Percentiles rank a stretch among this genome's conserved stretches.
These are phyloP conservation scores for Pandemis heparana DNA, from an alignment of 2,888 invertebrate species.

Conservation along the genomic window DNA sequence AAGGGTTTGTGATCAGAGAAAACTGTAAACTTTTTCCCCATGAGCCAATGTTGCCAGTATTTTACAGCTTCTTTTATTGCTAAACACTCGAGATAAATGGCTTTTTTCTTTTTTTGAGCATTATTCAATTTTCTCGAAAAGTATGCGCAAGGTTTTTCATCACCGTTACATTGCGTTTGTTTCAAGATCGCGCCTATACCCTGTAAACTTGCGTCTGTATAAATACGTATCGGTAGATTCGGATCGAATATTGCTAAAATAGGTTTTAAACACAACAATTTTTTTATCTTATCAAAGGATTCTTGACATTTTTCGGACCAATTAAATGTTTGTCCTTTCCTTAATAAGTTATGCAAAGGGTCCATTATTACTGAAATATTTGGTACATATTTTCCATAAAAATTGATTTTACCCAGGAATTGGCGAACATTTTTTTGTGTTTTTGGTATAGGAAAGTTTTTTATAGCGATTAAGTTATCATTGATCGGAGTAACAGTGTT, in stretches of 20 bases:
- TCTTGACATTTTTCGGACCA: slow-evolving; percentile 29
- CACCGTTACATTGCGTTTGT: too few relatives aligned
- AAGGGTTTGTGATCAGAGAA: slow-evolving; percentile 45
- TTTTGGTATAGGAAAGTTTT: background rate
- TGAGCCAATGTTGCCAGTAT: slow-evolving; percentile 49
- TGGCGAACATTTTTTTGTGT: background rate
- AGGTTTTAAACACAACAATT: slow-evolving; percentile 43
- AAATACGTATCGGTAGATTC: slow-evolving; percentile 16
- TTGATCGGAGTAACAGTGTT: background rate
- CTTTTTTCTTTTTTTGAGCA: slow-evolving; percentile 45
- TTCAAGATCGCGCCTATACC: too few relatives aligned
- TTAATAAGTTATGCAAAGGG: slow-evolving; percentile 48
- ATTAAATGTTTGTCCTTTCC: slow-evolving; percentile 44
- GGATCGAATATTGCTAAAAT: slow-evolving; percentile 43
- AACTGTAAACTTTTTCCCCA: slow-evolving; percentile 46
- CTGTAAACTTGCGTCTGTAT: too few relatives aligned
- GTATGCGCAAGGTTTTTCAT: slow-evolving; percentile 23
- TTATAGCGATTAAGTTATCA: background rate
- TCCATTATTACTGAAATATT: slow-evolving; percentile 46
- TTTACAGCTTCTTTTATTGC: slow-evolving; percentile 48
- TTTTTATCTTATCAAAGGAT: slow-evolving; percentile 34
- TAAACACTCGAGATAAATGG: slow-evolving; percentile 48
- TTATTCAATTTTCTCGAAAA: slow-evolving; percentile 6
- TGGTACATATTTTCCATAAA: slow-evolving; percentile 42
- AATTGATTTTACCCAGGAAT: slow-evolving; percentile 32